Percentiles rank a stretch among this genome's conserved stretches.
Conservation (phyloP, 2,888 invertebrate species). For the Ichneumoninae sp. region DNA sequence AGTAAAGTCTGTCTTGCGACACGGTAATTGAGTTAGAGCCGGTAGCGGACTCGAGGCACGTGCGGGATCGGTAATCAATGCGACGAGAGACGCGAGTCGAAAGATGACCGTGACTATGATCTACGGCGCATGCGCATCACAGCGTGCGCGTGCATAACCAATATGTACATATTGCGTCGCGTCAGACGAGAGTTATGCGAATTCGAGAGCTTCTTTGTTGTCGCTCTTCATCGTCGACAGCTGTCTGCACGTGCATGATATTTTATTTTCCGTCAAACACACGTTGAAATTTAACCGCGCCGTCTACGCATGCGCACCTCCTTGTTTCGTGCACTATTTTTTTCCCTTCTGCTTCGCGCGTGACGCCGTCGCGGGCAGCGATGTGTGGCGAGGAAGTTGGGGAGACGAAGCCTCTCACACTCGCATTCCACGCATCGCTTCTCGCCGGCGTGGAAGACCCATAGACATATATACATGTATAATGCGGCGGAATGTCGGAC, state of each 20-base stretch:
- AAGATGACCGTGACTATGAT: constrained; percentile 19
- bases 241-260: not conserved
- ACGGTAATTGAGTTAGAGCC: not conserved
- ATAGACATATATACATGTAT: not conserved
- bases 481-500: not conserved
- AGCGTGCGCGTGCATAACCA: not conserved
- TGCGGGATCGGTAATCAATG: constrained; percentile 14
- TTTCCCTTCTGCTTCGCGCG: not conserved
- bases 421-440: constrained; percentile 44
- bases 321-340: not conserved
- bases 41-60: constrained; percentile 9
- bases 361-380: constrained; percentile 5
- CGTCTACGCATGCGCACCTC: constrained; percentile 8
- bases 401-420: constrained; percentile 18
- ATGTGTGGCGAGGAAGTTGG: constrained; percentile 32
- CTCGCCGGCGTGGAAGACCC: constrained; percentile 2
- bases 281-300: constrained; percentile 12
- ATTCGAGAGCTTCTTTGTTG: constrained; percentile 32
- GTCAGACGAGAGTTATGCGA: constrained; percentile 15
- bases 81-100: constrained; percentile 3
- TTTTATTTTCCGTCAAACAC: constrained; percentile 13
- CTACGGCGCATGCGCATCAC: constrained; percentile 1
- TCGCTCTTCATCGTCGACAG: constrained; percentile 2
- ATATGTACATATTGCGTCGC: constrained; percentile 13
- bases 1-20: not conserved